Base-by-base conservation (phyloP, 2,797 vertebrate species). In the Falco biarmicus region DNA sequence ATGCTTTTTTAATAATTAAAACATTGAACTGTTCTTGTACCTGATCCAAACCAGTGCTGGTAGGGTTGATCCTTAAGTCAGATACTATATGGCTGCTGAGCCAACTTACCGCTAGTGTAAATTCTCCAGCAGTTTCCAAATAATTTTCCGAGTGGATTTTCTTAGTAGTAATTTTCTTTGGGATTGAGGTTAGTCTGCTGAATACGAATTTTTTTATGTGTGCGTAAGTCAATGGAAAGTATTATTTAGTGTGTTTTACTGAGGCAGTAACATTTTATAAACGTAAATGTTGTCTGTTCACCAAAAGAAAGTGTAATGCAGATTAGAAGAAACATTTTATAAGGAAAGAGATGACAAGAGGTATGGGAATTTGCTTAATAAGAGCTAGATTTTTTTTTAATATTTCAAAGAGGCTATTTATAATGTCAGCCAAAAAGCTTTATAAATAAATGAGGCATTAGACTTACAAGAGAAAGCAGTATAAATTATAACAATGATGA, bases 1-100 rank as follows among this genome's bases (percentile, higher is more conserved):
- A 70, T 88, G 87, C 84, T 89, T 92, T 96, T 95, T 97, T 94
- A 95, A 92, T 93, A 97, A 97, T 96, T 96, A 93, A 97, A 97
- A 69, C 51, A 18, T 75, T 79, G 60, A 91, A 51, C 56, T 37
- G 15, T 64, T 93, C 50, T 89, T 91, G 64, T 85, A 41, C 51
- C 26, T 19, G 65, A 60, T 93, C 81, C 89, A 86, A 92, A 89
- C 48, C n/a, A 70, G 10, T 7, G 1, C 80, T 78, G 48, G n/a
- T 88, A 66, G 22, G 28, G 54, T 53, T 20, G 32, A 77, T 84
- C 53, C 87, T 93, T 84, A 80, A 80, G 81, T 93, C 59, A 83
- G 70, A 48, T 70, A 53, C 32, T 57, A 1, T 25, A 24, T 4
- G 28, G 28, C 60, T 81, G 47, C 68, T 68, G 50, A 65, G 32